Conservation (phyloP, 64 coral and sea anemone species). For the Pachyseris speciosa region DNA sequence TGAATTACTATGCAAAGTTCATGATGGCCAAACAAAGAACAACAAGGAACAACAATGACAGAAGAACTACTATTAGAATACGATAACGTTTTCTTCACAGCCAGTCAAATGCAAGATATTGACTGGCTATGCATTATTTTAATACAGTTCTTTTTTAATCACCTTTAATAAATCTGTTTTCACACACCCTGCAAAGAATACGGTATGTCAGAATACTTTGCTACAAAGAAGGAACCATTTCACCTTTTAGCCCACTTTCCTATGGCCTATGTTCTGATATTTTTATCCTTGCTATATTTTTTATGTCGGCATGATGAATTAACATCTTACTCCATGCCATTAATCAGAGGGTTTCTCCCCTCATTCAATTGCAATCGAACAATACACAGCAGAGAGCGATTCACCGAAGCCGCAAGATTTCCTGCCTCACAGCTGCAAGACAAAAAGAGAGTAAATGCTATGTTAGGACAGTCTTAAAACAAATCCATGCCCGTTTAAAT, state of each 20-base stretch:
- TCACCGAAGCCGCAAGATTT: slow-evolving; percentile 51
- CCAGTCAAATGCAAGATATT: no score
- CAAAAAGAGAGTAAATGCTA: not conserved
- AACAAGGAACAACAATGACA: no score
- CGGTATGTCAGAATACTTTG: no score
- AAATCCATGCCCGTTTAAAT: no score
- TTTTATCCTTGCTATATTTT: not conserved
- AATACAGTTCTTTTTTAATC: no score
- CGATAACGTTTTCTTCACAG: no score
- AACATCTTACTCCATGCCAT: not conserved
- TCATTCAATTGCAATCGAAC: not conserved
- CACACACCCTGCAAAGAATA: not conserved
- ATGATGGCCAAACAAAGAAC: no score
- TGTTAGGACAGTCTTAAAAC: not conserved
- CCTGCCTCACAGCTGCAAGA: slow-evolving; percentile 70
- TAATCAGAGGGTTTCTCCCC: not conserved
- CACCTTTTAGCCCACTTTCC: not conserved
- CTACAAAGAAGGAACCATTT: not conserved
- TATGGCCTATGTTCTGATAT: not conserved
- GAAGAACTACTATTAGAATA: no score
- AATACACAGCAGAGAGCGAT: no score
- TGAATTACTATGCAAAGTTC: no score
- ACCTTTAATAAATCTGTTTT: not conserved
- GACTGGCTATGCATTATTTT: no score
- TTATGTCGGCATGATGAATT: not conserved